A percentile compares a stretch with the other conserved stretches of the same genome.
Evolutionary conservation across 2,888 invertebrate species (phyloP).

Genomic region (Brachylomia viminalis): DNA sequence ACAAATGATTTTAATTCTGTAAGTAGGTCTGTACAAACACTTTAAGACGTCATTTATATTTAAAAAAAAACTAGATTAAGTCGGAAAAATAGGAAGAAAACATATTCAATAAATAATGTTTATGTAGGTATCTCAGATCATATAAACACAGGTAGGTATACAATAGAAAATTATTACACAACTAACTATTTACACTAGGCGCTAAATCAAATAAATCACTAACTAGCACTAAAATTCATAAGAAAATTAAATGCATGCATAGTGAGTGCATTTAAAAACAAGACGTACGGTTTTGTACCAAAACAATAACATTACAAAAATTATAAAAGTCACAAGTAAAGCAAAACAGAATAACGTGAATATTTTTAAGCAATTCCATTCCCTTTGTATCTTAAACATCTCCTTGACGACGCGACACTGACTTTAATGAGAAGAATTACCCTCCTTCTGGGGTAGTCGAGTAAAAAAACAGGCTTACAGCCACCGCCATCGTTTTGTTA

Average conservation of each 20-base stretch:
- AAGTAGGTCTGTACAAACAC: no score
- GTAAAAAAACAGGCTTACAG: conserved; percentile 41
- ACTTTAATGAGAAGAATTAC: conserved; percentile 56
- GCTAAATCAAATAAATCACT: not conserved
- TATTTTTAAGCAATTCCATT: conserved; percentile 21
- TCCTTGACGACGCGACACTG: conserved; percentile 46
- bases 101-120: not conserved
- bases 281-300: not conserved
- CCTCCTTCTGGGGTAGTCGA: not conserved
- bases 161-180: no score
- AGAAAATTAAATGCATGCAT: no score
- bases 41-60: no score
- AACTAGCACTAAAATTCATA: not conserved
- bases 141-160: no score
- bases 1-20: no score
- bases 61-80: no score
- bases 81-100: not conserved
- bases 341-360: not conserved
- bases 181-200: not conserved
- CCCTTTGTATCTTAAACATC: conserved; percentile 30
- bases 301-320: not conserved
- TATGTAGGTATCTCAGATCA: no score
- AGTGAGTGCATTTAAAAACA: no score
- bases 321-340: conserved; percentile 2
- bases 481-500: conserved; percentile 65